Base-by-base conservation (phyloP, 2,888 invertebrate species). In the Mamestra brassicae region DNA sequence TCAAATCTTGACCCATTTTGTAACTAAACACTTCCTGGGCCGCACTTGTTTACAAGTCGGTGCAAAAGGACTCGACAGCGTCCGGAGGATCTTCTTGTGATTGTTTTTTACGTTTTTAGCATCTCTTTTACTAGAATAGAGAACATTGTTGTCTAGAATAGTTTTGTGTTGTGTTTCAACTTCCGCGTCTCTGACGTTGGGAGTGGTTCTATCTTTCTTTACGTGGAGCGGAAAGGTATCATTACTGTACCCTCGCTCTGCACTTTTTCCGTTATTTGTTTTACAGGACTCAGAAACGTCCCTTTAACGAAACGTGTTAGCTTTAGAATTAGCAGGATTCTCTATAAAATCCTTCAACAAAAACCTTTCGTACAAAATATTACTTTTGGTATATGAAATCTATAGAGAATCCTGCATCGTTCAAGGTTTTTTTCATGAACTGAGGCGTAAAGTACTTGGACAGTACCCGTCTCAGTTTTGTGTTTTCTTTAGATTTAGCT, bases 31-130 rank as follows among this genome's bases (percentile, higher is more conserved):
- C 81, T 74, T 76, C 78, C 83, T 85, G 80, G 78, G 75, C 94
- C 94, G 95, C 81, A 90, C 95, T 96, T 96, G 95, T 95, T 95
- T 84, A 93, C 95, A 95, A 96, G 96, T 92, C 95, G 95, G 95
- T 92, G 90, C 86, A 87, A 90, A 88, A 85, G 92, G 92, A 93
- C 93, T 90, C 84, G 80, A 87, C 90, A 88, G 87, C 91, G 89
- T 91, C 93, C 90, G 89, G 90, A 89, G 85, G 88, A 83, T 88
- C 80, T 85, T 84, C 79, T 85, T 86, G 86, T 88, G 87, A 88
- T 88, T 89, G 89, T 89, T 87, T 87, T 89, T 90, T 85, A 82
- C 80, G 76, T 82, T 88, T 86, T 82, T 89, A 68, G 74, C 68
- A 62, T 88, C 74, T 84, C 69, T 85, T 77, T 88, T 80, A 88